These are phyloP conservation scores for Drosophila quasianomalipes DNA, from an alignment of 2,888 invertebrate species.

Conservation along the genomic window DNA sequence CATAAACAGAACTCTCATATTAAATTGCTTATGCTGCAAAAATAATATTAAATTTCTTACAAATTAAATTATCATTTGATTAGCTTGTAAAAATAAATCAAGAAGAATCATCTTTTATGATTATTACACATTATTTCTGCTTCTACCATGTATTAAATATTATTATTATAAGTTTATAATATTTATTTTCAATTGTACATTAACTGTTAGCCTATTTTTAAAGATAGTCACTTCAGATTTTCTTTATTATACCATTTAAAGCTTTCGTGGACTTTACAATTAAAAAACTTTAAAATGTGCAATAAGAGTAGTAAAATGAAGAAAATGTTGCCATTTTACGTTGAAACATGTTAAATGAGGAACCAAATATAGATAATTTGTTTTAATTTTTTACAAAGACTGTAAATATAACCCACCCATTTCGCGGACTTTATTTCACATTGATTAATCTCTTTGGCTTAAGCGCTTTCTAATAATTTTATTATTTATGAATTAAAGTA, in stretches of 20 bases:
- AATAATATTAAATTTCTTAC: neutral
- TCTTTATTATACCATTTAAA: too few relatives aligned
- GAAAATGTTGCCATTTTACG: too few relatives aligned
- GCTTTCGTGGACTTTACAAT: too few relatives aligned
- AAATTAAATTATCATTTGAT: neutral
- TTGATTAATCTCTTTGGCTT: neutral
- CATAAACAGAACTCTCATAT: neutral
- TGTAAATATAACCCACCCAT: neutral
- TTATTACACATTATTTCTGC: too few relatives aligned
- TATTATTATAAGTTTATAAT: neutral
- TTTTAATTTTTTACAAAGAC: neutral
- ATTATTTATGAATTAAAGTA: neutral
- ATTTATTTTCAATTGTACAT: neutral
- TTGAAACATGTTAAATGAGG: too few relatives aligned
- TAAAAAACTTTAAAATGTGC: neutral
- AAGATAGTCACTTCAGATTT: neutral
- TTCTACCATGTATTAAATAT: neutral
- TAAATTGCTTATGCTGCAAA: neutral
- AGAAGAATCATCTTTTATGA: neutral
- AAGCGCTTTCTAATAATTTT: neutral
- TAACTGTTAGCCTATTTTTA: neutral
- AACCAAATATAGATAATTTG: fast-evolving
- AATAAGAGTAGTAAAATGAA: neutral
- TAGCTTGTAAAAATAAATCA: neutral
- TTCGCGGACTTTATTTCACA: neutral